Evolutionary conservation across 2,113 vertebrate genomes (phyloP).

Genomic region (Ardeotis arabs): DNA sequence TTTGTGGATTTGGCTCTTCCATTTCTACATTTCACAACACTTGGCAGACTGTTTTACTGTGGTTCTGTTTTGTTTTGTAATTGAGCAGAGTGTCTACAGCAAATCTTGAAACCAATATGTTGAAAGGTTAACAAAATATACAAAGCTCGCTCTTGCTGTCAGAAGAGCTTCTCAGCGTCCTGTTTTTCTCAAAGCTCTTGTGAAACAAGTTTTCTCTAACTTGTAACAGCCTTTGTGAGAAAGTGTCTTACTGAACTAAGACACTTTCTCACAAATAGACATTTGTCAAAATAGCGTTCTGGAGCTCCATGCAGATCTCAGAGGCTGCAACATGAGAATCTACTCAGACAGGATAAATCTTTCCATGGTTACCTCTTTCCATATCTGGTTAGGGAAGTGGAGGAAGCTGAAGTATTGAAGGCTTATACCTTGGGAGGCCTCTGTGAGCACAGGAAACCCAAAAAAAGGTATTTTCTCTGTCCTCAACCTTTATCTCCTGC

Average conservation of each 20-base stretch:
- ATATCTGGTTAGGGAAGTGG: neutral
- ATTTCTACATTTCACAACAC: conserved; percentile 4
- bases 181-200: neutral
- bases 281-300: neutral
- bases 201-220: neutral
- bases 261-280: neutral
- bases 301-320: neutral
- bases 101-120: neutral
- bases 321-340: neutral
- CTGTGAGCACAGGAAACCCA: neutral
- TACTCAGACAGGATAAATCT: neutral
- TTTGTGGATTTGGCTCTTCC: conserved; percentile 27
- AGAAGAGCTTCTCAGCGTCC: neutral
- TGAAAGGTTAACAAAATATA: conserved; percentile 50
- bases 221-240: neutral
- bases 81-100: neutral
- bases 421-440: neutral
- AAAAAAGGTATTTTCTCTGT: neutral
- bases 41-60: neutral
- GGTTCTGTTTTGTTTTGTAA: conserved; percentile 17
- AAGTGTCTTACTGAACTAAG: neutral
- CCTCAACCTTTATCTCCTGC: neutral
- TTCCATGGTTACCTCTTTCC: neutral
- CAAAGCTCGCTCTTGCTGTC: neutral
- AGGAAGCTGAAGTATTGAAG: neutral